Conservation (phyloP, 2,113 vertebrate genomes). For the Aptenodytes patagonicus region DNA sequence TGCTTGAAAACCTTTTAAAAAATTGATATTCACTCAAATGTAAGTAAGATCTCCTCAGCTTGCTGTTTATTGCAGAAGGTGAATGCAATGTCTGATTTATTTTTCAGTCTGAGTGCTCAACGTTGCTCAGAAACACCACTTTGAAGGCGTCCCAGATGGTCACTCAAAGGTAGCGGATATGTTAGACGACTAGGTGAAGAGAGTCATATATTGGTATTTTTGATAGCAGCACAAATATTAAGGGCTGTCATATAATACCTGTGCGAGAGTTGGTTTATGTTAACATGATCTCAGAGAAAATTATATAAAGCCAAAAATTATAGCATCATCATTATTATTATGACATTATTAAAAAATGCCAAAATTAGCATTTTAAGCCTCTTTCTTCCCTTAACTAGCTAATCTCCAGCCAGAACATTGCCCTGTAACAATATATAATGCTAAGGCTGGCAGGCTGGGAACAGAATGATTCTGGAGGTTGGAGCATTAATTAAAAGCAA, state of each 20-base stretch:
- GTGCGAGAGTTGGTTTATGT: neutral
- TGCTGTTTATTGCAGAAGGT: neutral
- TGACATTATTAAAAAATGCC: slow-evolving; percentile 36
- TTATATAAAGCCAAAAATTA: neutral
- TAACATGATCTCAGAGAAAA: neutral
- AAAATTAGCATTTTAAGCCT: slow-evolving; percentile 31
- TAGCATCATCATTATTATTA: neutral
- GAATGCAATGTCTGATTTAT: neutral
- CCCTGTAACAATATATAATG: neutral
- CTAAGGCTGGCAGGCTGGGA: neutral
- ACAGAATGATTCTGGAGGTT: neutral
- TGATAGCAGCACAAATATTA: neutral
- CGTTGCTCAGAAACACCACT: neutral
- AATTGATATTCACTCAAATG: neutral
- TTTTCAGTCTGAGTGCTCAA: neutral
- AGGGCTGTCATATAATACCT: neutral
- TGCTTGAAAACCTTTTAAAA: neutral
- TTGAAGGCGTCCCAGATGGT: neutral
- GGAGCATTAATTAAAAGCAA: neutral
- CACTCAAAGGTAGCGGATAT: neutral
- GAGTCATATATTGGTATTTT: neutral
- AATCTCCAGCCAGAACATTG: neutral
- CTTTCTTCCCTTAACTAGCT: neutral
- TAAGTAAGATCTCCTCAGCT: neutral
- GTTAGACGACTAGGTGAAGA: neutral